phyloP scores from a whole-genome alignment of 2,888 invertebrate species.

The Cepaea hortensis region DNA sequence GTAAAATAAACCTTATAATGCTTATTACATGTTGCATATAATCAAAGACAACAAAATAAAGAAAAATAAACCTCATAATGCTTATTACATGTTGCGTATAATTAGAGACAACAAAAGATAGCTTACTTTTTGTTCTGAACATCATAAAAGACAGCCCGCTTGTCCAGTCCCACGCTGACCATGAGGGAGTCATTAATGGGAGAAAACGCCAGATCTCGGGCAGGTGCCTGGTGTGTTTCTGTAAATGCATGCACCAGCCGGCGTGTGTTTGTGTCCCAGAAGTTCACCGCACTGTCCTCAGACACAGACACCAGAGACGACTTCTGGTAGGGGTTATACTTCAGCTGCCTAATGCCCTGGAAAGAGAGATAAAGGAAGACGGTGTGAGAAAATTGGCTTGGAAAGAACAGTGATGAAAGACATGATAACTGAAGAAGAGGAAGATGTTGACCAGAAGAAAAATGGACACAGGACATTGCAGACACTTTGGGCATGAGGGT shows the following conservation, averaged over 20 bases:
- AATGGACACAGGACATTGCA: too few relatives aligned
- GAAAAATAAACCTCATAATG: too few relatives aligned
- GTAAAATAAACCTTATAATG: too few relatives aligned
- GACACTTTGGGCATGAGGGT: too few relatives aligned
- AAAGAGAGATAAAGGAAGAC: conserved; percentile 16
- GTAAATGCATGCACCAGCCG: conserved; percentile 71
- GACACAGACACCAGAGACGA: conserved; percentile 72
- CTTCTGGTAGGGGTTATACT: conserved; percentile 70
- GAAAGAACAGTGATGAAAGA: too few relatives aligned
- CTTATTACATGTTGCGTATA: too few relatives aligned
- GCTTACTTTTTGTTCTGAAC: conserved; percentile 71
- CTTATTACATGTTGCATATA: too few relatives aligned
- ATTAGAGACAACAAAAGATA: neutral
- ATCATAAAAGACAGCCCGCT: conserved; percentile 75
- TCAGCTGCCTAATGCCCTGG: conserved; percentile 72
- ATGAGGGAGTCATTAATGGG: conserved; percentile 76
- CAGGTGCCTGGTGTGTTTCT: conserved; percentile 73
- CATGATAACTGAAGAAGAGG: too few relatives aligned
- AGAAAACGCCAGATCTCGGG: conserved; percentile 76
- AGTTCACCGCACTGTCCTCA: conserved; percentile 73
- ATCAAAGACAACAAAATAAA: too few relatives aligned
- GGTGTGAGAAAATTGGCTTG: too few relatives aligned
- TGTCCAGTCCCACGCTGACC: conserved; percentile 76
- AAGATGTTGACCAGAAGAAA: too few relatives aligned
- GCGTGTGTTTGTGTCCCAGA: conserved; percentile 75